Percentiles rank a stretch among this genome's conserved stretches.
These are phyloP conservation scores for Ormyrus thymus DNA, from an alignment of 2,888 invertebrate species.

Conservation along the genomic window DNA sequence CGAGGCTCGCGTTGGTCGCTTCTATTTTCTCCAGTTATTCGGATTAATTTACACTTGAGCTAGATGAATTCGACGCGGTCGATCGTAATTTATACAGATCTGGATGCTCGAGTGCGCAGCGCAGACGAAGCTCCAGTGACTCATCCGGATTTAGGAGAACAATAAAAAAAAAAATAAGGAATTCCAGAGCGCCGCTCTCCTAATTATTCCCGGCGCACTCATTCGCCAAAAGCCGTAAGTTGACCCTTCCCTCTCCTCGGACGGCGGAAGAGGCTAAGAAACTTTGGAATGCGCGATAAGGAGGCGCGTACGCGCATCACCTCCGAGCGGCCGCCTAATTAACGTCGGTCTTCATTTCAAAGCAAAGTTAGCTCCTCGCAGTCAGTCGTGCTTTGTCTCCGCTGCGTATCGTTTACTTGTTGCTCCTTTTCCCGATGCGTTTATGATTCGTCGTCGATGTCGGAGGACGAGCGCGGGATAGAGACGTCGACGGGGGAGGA, in stretches of 20 bases:
- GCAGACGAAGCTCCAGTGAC: no score
- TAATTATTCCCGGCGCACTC: not conserved
- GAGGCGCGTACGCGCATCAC: not conserved
- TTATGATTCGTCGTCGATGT: no score
- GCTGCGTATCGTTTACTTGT: not conserved
- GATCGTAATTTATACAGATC: no score
- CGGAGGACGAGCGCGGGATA: no score
- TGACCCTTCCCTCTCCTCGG: not conserved
- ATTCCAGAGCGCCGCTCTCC: not conserved
- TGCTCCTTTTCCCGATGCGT: no score
- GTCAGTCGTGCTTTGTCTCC: not conserved
- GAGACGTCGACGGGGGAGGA: no score
- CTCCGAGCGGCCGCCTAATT: constrained; percentile 55
- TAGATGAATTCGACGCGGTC: no score
- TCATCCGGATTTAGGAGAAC: no score
- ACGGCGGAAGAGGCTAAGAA: constrained; percentile 4
- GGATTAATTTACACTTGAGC: no score
- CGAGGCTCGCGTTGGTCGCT: no score
- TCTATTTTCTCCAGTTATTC: no score
- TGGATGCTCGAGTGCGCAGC: no score
- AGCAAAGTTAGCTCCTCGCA: constrained; percentile 56
- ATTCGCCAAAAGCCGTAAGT: not conserved
- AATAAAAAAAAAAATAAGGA: not conserved
- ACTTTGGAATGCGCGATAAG: constrained; percentile 63
- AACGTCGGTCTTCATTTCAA: constrained; percentile 64